Percentiles rank a stretch among this genome's conserved stretches.
phyloP scores from a whole-genome alignment of 2,888 invertebrate species.

The Subacronicta megacephala region DNA sequence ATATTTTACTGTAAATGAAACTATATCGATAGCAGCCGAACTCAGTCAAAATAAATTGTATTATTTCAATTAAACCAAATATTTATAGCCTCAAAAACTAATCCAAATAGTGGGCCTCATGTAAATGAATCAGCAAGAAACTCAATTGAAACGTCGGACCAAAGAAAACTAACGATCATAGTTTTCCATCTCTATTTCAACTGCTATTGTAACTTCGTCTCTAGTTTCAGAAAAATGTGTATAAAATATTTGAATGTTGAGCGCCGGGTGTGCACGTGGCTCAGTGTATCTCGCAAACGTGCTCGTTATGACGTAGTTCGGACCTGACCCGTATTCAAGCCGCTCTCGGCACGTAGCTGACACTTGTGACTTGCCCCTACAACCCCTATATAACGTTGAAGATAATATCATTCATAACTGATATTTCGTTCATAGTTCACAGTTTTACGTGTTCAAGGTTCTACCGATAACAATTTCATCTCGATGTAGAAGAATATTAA shows the following conservation, averaged over 20 bases:
- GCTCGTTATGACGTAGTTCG: constrained; percentile 46
- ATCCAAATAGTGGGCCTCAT: too few relatives aligned
- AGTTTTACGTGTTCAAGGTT: constrained; percentile 22
- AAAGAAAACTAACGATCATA: too few relatives aligned
- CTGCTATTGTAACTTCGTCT: constrained; percentile 21
- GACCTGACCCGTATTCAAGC: constrained; percentile 43
- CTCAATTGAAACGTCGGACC: too few relatives aligned
- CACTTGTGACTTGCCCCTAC: constrained; percentile 32
- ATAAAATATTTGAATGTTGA: constrained; percentile 33
- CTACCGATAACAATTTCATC: constrained; percentile 11
- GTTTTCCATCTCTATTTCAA: constrained; percentile 38
- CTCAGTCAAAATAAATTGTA: too few relatives aligned
- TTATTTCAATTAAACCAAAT: too few relatives aligned
- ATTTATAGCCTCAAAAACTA: too few relatives aligned
- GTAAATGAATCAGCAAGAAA: too few relatives aligned
- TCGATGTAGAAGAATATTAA: constrained; percentile 13
- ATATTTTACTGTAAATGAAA: too few relatives aligned
- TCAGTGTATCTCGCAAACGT: constrained; percentile 37
- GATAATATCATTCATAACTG: constrained; percentile 27
- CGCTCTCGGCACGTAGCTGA: constrained; percentile 45
- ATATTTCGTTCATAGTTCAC: constrained; percentile 25
- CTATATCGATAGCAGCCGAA: too few relatives aligned
- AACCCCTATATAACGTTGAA: constrained; percentile 35
- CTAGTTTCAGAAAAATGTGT: constrained; percentile 26
- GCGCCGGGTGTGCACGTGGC: constrained; percentile 37